phyloP scores from a whole-genome alignment of 1,140 invertebrate genomes.

The Nomia melanderi region DNA sequence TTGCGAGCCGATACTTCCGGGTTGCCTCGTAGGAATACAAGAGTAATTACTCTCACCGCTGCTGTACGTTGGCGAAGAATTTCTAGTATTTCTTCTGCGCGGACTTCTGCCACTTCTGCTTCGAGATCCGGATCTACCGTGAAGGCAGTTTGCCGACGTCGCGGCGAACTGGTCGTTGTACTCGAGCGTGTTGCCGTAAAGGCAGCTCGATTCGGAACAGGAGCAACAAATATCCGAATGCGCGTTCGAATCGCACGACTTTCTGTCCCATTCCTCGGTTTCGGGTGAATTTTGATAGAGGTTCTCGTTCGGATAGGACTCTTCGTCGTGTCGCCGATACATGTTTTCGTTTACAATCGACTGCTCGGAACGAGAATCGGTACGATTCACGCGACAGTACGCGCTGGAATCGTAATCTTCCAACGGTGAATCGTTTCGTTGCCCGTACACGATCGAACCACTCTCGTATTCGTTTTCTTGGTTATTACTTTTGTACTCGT shows the following conservation, averaged over 20 bases:
- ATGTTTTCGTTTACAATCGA: constrained; percentile 71
- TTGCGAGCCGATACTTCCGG: constrained; percentile 75
- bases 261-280: constrained; percentile 80
- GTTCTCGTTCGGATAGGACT: constrained; percentile 26
- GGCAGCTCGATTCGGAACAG: constrained; percentile 79
- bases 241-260: constrained; percentile 79
- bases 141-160: constrained; percentile 53
- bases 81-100: constrained; percentile 73
- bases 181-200: constrained; percentile 78
- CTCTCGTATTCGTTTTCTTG: constrained; percentile 82
- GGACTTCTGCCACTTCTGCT: constrained; percentile 74
- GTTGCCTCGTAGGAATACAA: constrained; percentile 76
- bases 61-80: constrained; percentile 78
- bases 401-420: constrained; percentile 72
- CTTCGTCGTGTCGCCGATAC: constrained; percentile 71
- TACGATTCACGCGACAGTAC: constrained; percentile 65
- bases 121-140: constrained; percentile 68
- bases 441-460: constrained; percentile 80
- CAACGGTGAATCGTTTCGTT: constrained; percentile 68
- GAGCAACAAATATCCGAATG: constrained; percentile 80
- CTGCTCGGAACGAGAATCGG: constrained; percentile 42
- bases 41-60: constrained; percentile 79
- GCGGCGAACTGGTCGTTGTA: constrained; percentile 76
- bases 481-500: constrained; percentile 75
- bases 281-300: constrained; percentile 75